Percentiles rank a stretch among this genome's conserved stretches.
Evolutionary conservation across 92 coral and sea anemone species (phyloP).

Genomic region (Porites lobata): DNA sequence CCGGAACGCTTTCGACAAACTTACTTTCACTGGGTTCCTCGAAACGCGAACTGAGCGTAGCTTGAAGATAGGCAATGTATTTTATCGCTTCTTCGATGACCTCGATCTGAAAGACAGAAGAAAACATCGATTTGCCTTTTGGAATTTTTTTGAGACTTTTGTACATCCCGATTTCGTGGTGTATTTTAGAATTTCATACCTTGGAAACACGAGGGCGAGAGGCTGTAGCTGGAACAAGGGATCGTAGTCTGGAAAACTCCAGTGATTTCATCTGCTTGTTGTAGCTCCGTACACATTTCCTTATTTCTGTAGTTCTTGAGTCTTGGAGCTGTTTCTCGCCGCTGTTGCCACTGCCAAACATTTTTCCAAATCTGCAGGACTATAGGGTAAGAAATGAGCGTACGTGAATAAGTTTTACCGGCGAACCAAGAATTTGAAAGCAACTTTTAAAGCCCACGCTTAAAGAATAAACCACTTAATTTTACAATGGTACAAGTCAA

Average conservation of each 20-base stretch:
- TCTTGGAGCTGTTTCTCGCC: slow-evolving; percentile 47
- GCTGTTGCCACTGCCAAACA: slow-evolving; percentile 70
- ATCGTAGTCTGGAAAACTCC: slow-evolving; percentile 93
- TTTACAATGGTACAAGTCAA: background rate
- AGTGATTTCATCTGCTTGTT: slow-evolving; percentile 79
- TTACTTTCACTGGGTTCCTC: slow-evolving; percentile 70
- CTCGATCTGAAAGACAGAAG: slow-evolving; percentile 78
- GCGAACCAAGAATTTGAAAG: slow-evolving; percentile 4
- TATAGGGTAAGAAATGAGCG: slow-evolving; percentile 46
- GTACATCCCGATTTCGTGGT: background rate
- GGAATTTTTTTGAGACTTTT: slow-evolving; percentile 25
- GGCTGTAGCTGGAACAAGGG: slow-evolving; percentile 95
- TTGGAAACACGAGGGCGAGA: slow-evolving; percentile 82
- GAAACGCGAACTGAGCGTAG: slow-evolving; percentile 79
- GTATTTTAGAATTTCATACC: slow-evolving; percentile 65
- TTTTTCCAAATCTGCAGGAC: slow-evolving; percentile 63
- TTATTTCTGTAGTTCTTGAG: slow-evolving; percentile 59
- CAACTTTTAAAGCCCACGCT: background rate
- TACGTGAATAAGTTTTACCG: slow-evolving; percentile 20
- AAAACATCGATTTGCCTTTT: slow-evolving; percentile 10
- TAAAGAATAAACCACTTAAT: background rate
- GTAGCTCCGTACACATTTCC: slow-evolving; percentile 71
- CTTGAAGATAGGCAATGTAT: slow-evolving; percentile 96
- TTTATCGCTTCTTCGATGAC: slow-evolving; percentile 99
- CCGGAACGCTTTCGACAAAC: slow-evolving; percentile 41